Conservation (phyloP, 2,797 vertebrate genomes). For the Thaleichthys pacificus region DNA sequence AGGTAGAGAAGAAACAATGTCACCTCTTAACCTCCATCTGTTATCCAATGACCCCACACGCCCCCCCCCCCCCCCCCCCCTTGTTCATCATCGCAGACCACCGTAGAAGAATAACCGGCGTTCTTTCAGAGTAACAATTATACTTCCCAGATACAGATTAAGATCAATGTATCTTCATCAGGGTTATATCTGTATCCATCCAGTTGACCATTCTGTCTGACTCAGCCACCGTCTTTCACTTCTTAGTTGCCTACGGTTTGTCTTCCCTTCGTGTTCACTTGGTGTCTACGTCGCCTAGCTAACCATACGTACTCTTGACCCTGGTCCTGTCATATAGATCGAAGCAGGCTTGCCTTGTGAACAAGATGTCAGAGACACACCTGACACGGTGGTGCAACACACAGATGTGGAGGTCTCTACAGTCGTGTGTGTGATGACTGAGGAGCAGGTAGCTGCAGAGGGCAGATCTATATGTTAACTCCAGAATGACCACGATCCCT, state of each 20-base stretch:
- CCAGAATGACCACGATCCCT: slow-evolving; percentile 8
- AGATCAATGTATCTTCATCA: too few species aligned
- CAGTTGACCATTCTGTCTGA: background rate
- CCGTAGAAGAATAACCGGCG: too few species aligned
- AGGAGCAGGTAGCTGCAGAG: slow-evolving; percentile 73
- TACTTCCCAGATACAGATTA: too few species aligned
- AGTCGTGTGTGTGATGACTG: slow-evolving; percentile 70
- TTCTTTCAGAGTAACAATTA: too few species aligned
- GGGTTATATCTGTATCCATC: too few species aligned
- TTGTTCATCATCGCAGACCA: background rate
- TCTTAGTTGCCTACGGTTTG: background rate
- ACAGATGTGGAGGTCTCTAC: slow-evolving; percentile 74
- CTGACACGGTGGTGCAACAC: slow-evolving; percentile 71
- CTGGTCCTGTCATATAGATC: slow-evolving; percentile 56
- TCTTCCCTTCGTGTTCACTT: background rate
- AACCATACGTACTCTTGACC: background rate
- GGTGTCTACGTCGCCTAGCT: background rate
- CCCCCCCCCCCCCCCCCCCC: too few species aligned
- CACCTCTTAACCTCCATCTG: slow-evolving; percentile 28
- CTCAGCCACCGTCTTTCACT: background rate
- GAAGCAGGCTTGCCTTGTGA: slow-evolving; percentile 76
- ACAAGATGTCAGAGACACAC: slow-evolving; percentile 67
- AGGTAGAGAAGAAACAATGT: slow-evolving; percentile 68
- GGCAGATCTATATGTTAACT: slow-evolving; percentile 16
- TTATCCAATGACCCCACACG: background rate